Percentiles rank a stretch among this genome's conserved stretches.
phyloP scores from a whole-genome alignment of 2,888 invertebrate genomes.

The Chromoteleia sp. region DNA sequence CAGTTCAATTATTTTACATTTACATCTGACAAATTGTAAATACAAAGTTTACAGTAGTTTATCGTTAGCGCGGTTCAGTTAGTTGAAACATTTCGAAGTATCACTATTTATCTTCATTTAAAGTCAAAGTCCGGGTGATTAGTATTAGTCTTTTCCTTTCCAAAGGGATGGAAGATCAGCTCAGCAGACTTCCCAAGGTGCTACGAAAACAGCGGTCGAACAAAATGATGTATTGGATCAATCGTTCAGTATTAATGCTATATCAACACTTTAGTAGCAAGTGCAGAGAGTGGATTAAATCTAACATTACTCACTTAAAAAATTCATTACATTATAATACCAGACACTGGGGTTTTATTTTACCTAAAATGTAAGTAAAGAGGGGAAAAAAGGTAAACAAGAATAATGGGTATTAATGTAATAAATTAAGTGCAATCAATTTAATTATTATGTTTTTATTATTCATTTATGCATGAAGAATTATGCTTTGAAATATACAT shows the following conservation, averaged over 20 bases:
- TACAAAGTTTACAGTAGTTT: not conserved
- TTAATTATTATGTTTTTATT: too few species aligned
- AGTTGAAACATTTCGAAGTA: slow-evolving; percentile 15
- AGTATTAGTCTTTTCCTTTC: slow-evolving; percentile 13
- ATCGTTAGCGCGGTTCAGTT: not conserved
- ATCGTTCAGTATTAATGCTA: slow-evolving; percentile 1
- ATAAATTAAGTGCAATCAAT: too few species aligned
- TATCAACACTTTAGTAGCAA: not conserved
- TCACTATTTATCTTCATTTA: slow-evolving; percentile 26
- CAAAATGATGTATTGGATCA: slow-evolving; percentile 13
- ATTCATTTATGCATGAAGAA: too few species aligned
- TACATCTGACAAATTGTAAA: not conserved
- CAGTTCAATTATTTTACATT: not conserved
- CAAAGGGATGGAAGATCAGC: slow-evolving; percentile 1
- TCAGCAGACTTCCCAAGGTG: slow-evolving; percentile 1
- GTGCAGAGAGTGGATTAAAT: too few species aligned
- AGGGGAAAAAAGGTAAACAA: too few species aligned
- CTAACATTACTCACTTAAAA: too few species aligned
- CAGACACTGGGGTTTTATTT: too few species aligned
- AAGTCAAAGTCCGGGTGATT: slow-evolving; percentile 23
- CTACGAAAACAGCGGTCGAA: slow-evolving; percentile 13
- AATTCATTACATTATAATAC: too few species aligned
- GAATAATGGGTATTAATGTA: too few species aligned
- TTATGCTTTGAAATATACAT: too few species aligned
- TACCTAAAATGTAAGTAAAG: too few species aligned